Evolutionary conservation across 2,797 vertebrate species (phyloP).

Genomic region (Sylvia borin): DNA sequence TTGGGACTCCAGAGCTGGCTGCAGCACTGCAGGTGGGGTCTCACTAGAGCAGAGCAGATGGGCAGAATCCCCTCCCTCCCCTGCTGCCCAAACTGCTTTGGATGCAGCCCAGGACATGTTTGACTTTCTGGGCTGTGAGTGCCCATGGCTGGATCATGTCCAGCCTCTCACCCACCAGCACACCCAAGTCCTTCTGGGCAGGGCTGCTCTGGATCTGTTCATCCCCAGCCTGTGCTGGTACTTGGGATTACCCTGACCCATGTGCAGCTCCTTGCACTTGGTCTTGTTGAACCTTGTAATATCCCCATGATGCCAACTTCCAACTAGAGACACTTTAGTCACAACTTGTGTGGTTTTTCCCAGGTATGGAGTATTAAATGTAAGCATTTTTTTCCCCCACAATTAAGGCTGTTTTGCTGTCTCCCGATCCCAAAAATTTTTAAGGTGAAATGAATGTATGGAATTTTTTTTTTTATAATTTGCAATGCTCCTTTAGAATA

Average conservation of each 20-base stretch:
- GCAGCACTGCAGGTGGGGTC: neutral
- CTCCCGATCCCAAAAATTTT: neutral
- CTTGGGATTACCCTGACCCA: accelerated
- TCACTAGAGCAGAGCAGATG: neutral
- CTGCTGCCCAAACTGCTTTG: accelerated
- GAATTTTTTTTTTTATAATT: neutral
- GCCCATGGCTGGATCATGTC: neutral
- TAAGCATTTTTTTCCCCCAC: neutral
- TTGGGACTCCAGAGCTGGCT: accelerated
- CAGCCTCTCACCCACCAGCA: neutral
- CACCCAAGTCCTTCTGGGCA: accelerated
- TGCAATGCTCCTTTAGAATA: neutral
- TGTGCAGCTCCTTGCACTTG: neutral
- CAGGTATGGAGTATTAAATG: too few species aligned
- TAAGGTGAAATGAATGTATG: neutral
- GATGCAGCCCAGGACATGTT: neutral
- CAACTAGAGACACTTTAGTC: neutral
- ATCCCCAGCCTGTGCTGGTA: accelerated
- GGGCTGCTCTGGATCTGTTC: neutral
- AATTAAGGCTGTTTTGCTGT: neutral
- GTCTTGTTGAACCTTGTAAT: neutral
- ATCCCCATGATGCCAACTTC: neutral
- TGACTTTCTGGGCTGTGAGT: neutral
- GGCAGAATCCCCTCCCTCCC: neutral
- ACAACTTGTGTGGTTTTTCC: neutral